Evolutionary conservation across 1,140 invertebrate species (phyloP).

Genomic region (Drosophila tsacasi): DNA sequence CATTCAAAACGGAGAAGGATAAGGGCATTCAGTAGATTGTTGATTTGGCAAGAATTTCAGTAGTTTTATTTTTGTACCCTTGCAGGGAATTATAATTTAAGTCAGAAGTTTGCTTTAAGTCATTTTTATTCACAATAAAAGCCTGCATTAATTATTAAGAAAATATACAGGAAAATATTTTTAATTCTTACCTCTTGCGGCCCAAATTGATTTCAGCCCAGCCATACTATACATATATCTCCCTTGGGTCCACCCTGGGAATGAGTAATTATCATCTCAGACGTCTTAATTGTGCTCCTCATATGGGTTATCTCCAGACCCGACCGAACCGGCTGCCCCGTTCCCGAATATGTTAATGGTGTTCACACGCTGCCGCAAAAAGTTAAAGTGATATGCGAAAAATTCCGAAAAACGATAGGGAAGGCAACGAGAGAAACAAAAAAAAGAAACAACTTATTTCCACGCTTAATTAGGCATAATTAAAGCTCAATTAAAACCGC

Average conservation of each 20-base stretch:
- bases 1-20: background rate
- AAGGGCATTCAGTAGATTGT: background rate
- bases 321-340: constrained; percentile 3
- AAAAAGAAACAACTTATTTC: constrained; percentile 48
- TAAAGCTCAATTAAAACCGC: constrained; percentile 77
- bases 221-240: background rate
- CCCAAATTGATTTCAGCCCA: background rate
- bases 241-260: background rate
- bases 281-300: constrained; percentile 35
- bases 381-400: constrained; percentile 56
- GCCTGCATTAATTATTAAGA: background rate
- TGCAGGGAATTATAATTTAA: too few species aligned
- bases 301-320: constrained; percentile 8
- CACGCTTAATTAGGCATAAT: constrained; percentile 77
- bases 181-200: background rate
- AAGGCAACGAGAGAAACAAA: background rate
- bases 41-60: background rate
- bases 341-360: constrained; percentile 39
- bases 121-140: too few species aligned
- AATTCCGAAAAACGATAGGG: constrained; percentile 8
- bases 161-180: background rate
- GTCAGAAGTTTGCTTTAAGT: too few species aligned
- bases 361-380: constrained; percentile 66
- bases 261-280: constrained; percentile 27
- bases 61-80: too few species aligned